Conservation (phyloP, 2,113 vertebrate genomes). For the Chloroceryle aenea region DNA sequence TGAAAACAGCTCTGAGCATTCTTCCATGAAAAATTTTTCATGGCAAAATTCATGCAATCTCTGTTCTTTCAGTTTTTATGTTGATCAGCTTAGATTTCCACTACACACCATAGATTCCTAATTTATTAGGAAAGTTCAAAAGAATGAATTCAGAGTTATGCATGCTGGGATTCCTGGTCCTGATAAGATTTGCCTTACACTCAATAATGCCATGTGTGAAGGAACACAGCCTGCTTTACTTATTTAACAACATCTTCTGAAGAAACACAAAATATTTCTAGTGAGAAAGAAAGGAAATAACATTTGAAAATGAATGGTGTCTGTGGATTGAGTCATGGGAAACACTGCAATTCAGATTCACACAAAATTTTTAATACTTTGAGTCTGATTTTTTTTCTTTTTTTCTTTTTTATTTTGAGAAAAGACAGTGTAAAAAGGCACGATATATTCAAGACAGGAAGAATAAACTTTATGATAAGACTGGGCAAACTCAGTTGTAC, state of each 20-base stretch:
- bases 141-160: background rate
- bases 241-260: background rate
- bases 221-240: background rate
- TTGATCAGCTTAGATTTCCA: background rate
- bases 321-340: background rate
- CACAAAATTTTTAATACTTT: background rate
- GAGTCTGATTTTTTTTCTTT: background rate
- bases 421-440: fast-evolving
- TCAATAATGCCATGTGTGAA: background rate
- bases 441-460: background rate
- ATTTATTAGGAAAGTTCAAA: background rate
- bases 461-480: background rate
- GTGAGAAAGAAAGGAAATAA: background rate
- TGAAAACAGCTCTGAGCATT: background rate
- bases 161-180: background rate
- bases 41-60: background rate
- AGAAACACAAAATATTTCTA: background rate
- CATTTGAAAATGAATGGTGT: background rate
- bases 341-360: background rate
- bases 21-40: background rate
- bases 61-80: background rate
- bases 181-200: background rate
- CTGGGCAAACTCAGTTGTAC: background rate
- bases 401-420: background rate
- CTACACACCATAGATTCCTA: background rate